These are phyloP conservation scores for Piscicola geometra DNA, from an alignment of 2,888 invertebrate species.

Conservation along the genomic window DNA sequence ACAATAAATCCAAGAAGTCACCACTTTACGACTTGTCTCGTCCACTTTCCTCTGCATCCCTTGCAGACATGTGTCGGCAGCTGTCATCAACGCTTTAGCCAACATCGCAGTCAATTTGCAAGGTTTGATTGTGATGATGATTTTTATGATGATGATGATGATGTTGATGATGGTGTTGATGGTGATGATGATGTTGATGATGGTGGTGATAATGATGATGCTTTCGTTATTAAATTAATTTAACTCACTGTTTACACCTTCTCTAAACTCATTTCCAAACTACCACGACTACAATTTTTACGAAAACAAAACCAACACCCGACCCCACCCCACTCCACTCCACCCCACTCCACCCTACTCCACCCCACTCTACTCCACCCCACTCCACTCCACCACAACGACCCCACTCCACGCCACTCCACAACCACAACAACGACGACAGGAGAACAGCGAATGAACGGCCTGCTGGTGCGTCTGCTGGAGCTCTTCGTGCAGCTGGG, in stretches of 20 bases:
- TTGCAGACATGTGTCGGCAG: conserved; percentile 75
- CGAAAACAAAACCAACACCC: background rate
- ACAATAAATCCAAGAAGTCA: too few species aligned
- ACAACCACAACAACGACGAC: conserved; percentile 88
- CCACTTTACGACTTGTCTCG: too few species aligned
- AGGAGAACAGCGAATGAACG: conserved; percentile 73
- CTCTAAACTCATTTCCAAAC: too few species aligned
- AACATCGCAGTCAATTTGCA: conserved; percentile 91
- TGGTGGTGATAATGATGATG: too few species aligned
- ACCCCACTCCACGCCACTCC: conserved; percentile 92
- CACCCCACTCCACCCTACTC: too few species aligned
- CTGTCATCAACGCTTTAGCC: conserved; percentile 91
- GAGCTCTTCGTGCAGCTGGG: conserved; percentile 97
- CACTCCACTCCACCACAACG: conserved; percentile 72
- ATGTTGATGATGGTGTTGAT: too few species aligned
- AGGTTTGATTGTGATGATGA: conserved; percentile 57
- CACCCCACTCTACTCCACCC: background rate
- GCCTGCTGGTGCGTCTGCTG: conserved; percentile 78
- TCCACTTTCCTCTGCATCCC: background rate
- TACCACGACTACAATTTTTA: background rate
- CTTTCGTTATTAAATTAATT: too few species aligned
- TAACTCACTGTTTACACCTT: too few species aligned
- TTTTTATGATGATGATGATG: too few species aligned
- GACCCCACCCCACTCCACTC: background rate
- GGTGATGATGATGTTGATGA: too few species aligned